Evolutionary conservation across 1,140 invertebrate genomes (phyloP), one percentile per base, ranked within the genome.

Genomic region (Scaptomyza pallida): DNA sequence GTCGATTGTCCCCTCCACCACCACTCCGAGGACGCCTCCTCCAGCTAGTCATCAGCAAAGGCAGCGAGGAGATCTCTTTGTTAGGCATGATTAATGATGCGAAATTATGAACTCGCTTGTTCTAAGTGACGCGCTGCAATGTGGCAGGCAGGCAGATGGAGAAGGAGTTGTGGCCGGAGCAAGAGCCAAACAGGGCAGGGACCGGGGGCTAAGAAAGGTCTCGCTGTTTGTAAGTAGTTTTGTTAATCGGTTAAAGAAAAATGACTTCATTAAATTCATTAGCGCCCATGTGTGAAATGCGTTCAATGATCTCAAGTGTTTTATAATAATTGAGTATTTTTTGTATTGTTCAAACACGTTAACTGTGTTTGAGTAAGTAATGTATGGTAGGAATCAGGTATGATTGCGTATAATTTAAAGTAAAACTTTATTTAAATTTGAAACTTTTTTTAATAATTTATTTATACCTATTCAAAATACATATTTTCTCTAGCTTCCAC

Each of bases 201-300:
- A 12, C 15, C 35, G 3, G 30, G 17, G 52, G 16, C 55, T 10
- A 9, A 30, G 9, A 30, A 30, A 56, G 35, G 47, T 19, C 57
- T 48, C 17, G 48, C 56, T 55, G 52, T 73, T 30, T 77, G 76
- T 82, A 82, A 78, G 80, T 75, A 86, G 79, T 90, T 90, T 90
- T 89, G 88, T 90, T 90, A 90, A 90, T 88, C 83, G 78, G 82
- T 88, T 86, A 41, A 86, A 90, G 88, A 90, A 86, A 85, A 90
- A 90, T 90, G 89, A 90, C 88, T 90, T 90, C 83, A 90, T 90
- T 90, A 90, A 90, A 90, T 80, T 89, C 88, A 90, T 90, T 90
- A 90, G 89, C 88, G 89, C 88, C 89, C 89, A 89, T 90, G 89
- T 90, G 89, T 90, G 89, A 90, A 90, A 90, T 81, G 50, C 82